phyloP scores from a whole-genome alignment of 2,113 vertebrate species.

The Lamprologus speciosus region DNA sequence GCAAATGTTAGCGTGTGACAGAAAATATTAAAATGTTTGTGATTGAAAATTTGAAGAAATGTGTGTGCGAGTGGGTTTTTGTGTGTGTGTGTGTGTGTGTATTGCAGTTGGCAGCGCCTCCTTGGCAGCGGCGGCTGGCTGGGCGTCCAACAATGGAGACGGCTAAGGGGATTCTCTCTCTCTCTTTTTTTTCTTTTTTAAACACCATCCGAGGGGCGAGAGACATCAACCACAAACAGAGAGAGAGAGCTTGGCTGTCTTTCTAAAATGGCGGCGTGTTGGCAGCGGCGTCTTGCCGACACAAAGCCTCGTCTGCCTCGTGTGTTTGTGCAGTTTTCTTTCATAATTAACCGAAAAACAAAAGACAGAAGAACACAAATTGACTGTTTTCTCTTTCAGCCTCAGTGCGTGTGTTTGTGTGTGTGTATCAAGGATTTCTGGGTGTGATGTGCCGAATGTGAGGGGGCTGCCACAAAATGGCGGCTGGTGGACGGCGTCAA shows the following conservation, averaged over 20 bases:
- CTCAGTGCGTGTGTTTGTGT: not conserved
- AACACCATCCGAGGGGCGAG: constrained; percentile 2
- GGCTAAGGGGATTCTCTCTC: constrained; percentile 78
- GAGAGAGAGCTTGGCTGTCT: not conserved
- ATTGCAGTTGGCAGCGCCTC: constrained; percentile 77
- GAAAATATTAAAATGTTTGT: constrained; percentile 6
- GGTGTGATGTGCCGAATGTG: not conserved
- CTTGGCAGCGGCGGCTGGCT: constrained; percentile 75
- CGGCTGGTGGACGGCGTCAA: constrained; percentile 38
- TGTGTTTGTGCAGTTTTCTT: constrained; percentile 19
- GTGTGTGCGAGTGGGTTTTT: constrained; percentile 19
- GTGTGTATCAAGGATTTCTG: not conserved
- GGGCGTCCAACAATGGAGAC: constrained; percentile 87
- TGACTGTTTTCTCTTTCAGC: not conserved
- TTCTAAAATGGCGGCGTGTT: constrained; percentile 36
- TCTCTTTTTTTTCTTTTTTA: constrained; percentile 28
- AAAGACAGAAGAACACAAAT: not conserved
- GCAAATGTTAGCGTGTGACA: constrained; percentile 9
- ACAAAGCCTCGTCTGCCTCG: constrained; percentile 32
- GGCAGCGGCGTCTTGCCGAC: constrained; percentile 18
- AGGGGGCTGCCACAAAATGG: constrained; percentile 59
- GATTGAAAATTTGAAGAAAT: not conserved
- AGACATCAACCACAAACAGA: constrained; percentile 30
- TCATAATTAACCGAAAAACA: constrained; percentile 35
- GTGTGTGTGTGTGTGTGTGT: constrained; percentile 70